Evolutionary conservation across 2,113 vertebrate genomes (phyloP).

Genomic region (Chlamydotis undulata): DNA sequence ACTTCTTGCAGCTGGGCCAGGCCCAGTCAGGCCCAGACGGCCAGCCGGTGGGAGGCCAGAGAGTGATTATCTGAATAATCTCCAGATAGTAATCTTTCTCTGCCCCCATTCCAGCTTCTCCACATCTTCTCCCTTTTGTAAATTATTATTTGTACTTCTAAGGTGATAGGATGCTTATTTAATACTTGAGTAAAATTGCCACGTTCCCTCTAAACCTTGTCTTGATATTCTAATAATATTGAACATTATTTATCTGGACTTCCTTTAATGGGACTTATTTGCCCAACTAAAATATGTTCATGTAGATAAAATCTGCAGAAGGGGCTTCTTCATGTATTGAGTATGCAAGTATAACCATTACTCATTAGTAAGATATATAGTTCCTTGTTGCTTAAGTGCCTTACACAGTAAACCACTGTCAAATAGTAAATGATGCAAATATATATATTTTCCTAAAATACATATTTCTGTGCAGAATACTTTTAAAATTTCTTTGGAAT

Average conservation of each 20-base stretch:
- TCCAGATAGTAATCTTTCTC: too few species aligned
- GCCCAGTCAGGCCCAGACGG: too few species aligned
- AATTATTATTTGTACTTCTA: neutral
- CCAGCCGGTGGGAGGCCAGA: too few species aligned
- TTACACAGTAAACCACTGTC: neutral
- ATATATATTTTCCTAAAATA: neutral
- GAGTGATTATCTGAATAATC: too few species aligned
- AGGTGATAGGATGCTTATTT: neutral
- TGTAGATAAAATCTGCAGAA: neutral
- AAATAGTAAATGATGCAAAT: neutral
- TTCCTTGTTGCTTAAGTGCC: neutral
- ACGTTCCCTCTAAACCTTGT: neutral
- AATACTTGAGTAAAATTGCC: neutral
- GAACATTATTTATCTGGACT: neutral
- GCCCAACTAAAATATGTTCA: neutral
- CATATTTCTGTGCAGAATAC: neutral
- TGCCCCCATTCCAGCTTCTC: too few species aligned
- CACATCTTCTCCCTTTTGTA: too few species aligned
- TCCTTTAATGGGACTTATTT: neutral
- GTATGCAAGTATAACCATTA: neutral
- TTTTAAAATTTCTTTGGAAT: neutral
- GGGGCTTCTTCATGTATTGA: neutral
- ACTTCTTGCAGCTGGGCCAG: too few species aligned
- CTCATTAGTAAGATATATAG: neutral
- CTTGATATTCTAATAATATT: neutral